phyloP scores from a whole-genome alignment of 2,113 vertebrate species.

The Pelecanus crispus region DNA sequence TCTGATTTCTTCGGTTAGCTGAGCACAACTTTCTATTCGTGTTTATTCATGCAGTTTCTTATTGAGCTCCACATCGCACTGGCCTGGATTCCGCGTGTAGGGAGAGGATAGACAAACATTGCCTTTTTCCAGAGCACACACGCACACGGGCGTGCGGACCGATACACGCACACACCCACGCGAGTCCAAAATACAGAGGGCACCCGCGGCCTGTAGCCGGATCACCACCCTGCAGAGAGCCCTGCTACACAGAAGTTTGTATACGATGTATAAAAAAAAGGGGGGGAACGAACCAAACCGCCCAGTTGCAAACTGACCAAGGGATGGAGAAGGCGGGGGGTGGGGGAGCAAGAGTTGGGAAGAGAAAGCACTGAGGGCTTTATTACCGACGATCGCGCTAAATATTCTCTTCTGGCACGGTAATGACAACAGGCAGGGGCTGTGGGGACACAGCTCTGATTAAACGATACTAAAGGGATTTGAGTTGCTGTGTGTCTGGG shows the following conservation, averaged over 20 bases:
- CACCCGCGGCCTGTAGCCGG: neutral
- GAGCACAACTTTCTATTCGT: conserved; percentile 94
- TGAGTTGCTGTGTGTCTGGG: neutral
- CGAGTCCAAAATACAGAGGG: neutral
- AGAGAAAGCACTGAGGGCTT: neutral
- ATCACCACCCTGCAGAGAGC: neutral
- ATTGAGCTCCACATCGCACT: conserved; percentile 78
- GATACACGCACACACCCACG: neutral
- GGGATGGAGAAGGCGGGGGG: neutral
- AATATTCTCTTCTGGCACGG: neutral
- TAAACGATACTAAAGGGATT: neutral
- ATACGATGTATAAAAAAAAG: neutral
- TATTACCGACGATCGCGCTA: neutral
- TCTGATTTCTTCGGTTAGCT: conserved; percentile 92
- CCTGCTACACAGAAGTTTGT: neutral
- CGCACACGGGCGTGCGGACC: neutral
- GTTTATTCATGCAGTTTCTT: conserved; percentile 93
- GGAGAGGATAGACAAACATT: conserved; percentile 46
- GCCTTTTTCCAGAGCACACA: neutral
- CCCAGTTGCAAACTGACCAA: neutral
- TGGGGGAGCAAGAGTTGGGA: neutral
- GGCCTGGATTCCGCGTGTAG: conserved; percentile 70
- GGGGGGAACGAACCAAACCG: neutral
- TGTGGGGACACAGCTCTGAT: neutral
- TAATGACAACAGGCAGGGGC: neutral